Percentiles rank a stretch among this genome's conserved stretches.
These are phyloP conservation scores for Caenorhabditis sp. DNA, from an alignment of 2,888 invertebrate species.

Conservation along the genomic window DNA sequence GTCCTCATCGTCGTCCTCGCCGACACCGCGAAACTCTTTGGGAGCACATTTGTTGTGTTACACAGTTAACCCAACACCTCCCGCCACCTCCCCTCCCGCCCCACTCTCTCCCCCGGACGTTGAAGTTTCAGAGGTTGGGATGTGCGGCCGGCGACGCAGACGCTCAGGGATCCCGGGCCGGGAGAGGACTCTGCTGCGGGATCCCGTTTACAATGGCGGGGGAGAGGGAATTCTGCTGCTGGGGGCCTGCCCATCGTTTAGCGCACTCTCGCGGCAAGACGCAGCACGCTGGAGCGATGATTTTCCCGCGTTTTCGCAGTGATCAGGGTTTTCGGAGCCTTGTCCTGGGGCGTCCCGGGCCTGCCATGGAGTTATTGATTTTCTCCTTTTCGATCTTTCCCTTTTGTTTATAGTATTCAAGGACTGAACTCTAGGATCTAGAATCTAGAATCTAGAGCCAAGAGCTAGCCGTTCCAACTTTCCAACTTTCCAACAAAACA, in stretches of 20 bases:
- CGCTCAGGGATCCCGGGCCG: not conserved
- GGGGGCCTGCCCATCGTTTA: not conserved
- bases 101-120: slow-evolving; percentile 26
- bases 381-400: too few relatives aligned
- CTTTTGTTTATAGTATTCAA: too few relatives aligned
- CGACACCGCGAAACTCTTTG: slow-evolving; percentile 48
- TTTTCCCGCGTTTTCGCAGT: slow-evolving; percentile 11
- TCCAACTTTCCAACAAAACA: too few relatives aligned
- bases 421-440: too few relatives aligned
- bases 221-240: not conserved
- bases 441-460: too few relatives aligned
- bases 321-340: slow-evolving; percentile 14
- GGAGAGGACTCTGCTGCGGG: too few relatives aligned
- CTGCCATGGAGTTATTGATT: too few relatives aligned
- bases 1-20: not conserved
- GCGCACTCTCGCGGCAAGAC: not conserved
- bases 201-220: slow-evolving; percentile 50
- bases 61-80: slow-evolving; percentile 62
- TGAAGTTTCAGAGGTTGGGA: slow-evolving; percentile 34
- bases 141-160: slow-evolving; percentile 24
- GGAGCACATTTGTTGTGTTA: slow-evolving; percentile 62
- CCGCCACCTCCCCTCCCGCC: slow-evolving; percentile 37
- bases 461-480: too few relatives aligned
- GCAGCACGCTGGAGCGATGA: not conserved
- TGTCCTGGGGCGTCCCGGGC: too few relatives aligned